Percentiles rank a stretch among this genome's conserved stretches.
These are phyloP conservation scores for Megaleporinus macrocephalus DNA, from an alignment of 2,113 vertebrate genomes.

Conservation along the genomic window DNA sequence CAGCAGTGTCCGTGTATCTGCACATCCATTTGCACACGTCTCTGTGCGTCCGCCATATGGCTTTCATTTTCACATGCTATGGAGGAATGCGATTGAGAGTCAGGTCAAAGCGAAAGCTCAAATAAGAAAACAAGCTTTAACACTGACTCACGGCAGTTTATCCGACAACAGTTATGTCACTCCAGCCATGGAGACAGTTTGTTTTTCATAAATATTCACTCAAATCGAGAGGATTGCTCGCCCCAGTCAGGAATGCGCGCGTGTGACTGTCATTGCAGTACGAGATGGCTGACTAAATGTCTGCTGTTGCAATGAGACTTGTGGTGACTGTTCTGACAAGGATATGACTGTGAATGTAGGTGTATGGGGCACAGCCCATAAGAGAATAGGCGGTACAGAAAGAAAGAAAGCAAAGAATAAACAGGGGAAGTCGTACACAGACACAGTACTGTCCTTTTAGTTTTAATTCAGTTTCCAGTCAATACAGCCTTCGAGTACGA, in stretches of 20 bases:
- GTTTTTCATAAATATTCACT: conserved; percentile 24
- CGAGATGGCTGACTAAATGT: conserved; percentile 53
- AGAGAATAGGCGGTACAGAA: neutral
- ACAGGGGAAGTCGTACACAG: conserved; percentile 19
- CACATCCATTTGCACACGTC: conserved; percentile 48
- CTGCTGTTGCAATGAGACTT: conserved; percentile 55
- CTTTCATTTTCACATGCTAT: conserved; percentile 66
- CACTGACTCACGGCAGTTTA: conserved; percentile 19
- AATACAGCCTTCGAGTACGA: too few species aligned
- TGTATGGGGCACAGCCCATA: conserved; percentile 58
- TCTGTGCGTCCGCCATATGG: conserved; percentile 61
- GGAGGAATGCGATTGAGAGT: conserved; percentile 66
- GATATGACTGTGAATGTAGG: conserved; percentile 60
- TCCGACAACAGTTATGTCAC: conserved; percentile 38
- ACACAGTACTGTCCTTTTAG: neutral
- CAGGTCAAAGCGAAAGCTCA: conserved; percentile 66
- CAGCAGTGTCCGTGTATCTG: neutral
- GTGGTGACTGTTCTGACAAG: conserved; percentile 58
- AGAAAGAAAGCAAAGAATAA: conserved; percentile 15
- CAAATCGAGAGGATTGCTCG: conserved; percentile 9
- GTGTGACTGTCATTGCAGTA: conserved; percentile 26
- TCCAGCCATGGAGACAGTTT: conserved; percentile 16
- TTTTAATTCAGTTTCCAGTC: too few species aligned
- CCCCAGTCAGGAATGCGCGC: neutral
- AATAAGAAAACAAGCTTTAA: conserved; percentile 45